A percentile compares a stretch with the other conserved stretches of the same genome.
Conservation (phyloP, 1,140 invertebrate genomes). For the Macrosteles quadrilineatus region DNA sequence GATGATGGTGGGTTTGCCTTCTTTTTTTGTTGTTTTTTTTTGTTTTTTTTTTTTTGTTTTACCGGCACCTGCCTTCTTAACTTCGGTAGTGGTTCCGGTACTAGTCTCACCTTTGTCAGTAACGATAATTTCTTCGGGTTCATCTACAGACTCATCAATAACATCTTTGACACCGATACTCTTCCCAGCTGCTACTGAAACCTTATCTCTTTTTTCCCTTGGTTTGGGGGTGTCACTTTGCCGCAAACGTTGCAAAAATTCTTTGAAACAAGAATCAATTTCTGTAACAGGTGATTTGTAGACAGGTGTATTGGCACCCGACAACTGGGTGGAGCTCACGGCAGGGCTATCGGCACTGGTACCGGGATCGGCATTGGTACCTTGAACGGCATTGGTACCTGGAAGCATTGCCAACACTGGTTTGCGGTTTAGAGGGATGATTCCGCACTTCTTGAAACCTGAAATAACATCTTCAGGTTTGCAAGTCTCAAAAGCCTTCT, state of each 20-base stretch:
- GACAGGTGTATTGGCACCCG: too few relatives aligned
- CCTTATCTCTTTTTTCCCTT: slow-evolving; percentile 3
- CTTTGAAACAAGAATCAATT: background rate
- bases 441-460: slow-evolving; percentile 42
- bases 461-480: slow-evolving; percentile 38
- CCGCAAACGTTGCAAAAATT: background rate
- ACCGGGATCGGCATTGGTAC: slow-evolving; percentile 15
- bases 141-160: background rate
- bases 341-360: background rate
- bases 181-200: background rate
- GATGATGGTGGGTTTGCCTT: background rate
- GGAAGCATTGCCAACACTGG: slow-evolving; percentile 33
- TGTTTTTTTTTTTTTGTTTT: background rate
- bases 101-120: background rate
- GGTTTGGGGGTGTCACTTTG: background rate
- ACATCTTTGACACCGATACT: background rate
- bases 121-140: background rate
- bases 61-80: background rate
- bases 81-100: background rate
- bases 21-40: background rate
- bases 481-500: slow-evolving; percentile 36
- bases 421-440: slow-evolving; percentile 40
- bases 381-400: background rate
- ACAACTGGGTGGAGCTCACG: background rate
- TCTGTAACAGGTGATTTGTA: too few relatives aligned